Base-by-base conservation (phyloP, 2,888 invertebrate genomes). In the Spisula solida region DNA sequence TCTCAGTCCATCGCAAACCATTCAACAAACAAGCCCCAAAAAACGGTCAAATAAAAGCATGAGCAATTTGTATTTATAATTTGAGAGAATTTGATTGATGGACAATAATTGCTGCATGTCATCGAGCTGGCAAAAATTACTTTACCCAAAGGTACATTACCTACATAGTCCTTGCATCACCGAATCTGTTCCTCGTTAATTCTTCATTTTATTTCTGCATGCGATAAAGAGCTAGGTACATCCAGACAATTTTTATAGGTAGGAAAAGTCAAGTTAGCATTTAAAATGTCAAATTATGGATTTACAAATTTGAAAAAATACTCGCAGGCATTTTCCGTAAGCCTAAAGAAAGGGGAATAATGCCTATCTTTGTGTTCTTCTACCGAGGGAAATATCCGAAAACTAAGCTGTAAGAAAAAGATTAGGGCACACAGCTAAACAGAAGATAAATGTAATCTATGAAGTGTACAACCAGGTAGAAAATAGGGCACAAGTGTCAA, bases 171-270 rank as follows among this genome's bases (percentile, higher is more conserved):
- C 85, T 34, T 75, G 85, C 48, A 85, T 85, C 85, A 51, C 79
- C 85, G 34, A 85, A 80, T 79, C 85, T 85, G 79, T 85, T 70
- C 86, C 81, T 60, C 60, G 51, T 80, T 55, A 66, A 81, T 75
- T 82, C 81, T 86, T 86, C 86, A 81, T 70, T 75, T 81, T 80
- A 55, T 60, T 82, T 86, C 86, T 86, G 86, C 86, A 86, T 86
- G 86, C 86, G 81, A 86, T 81, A 75, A 55, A 82, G 82, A 82
- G 86, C 86, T 82, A 86, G 5, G 75, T 75, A 75, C 66, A 86
- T 82, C 81, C 86, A 75, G 79, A 79, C 85, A 85, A 85, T 56
- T 84, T 75, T 85, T 55, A 85, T 85, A 78, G 79, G 85, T 78
- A 85, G 51, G 79, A 85, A 85, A 85, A 79, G 55, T 79, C 55